These are phyloP conservation scores for Aphelinus atriplicis DNA, from an alignment of 1,140 invertebrate genomes.

Conservation along the genomic window DNA sequence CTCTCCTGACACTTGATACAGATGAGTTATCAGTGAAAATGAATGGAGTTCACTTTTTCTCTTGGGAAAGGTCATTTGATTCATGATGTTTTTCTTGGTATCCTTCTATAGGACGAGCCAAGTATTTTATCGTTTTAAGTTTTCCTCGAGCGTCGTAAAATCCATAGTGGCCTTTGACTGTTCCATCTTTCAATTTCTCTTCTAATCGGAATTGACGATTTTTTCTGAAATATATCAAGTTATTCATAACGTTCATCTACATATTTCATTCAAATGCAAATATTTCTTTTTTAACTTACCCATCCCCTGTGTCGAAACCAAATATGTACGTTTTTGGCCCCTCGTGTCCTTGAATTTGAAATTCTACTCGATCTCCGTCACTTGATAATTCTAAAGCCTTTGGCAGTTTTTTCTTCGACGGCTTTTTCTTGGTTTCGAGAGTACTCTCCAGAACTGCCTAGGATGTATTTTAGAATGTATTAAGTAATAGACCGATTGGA, in stretches of 20 bases:
- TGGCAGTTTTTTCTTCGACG: constrained; percentile 68
- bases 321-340: constrained; percentile 88
- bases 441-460: constrained; percentile 33
- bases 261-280: not conserved
- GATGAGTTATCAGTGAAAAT: too few species aligned
- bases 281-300: constrained; percentile 67
- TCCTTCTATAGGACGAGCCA: constrained; percentile 76
- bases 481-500: too few species aligned
- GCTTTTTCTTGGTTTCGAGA: constrained; percentile 37
- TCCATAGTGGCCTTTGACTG: constrained; percentile 84
- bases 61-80: constrained; percentile 37
- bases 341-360: constrained; percentile 76
- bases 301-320: constrained; percentile 86
- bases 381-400: constrained; percentile 53
- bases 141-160: constrained; percentile 83
- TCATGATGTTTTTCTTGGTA: constrained; percentile 69
- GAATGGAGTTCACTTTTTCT: too few species aligned
- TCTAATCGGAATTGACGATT: constrained; percentile 86
- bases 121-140: constrained; percentile 81
- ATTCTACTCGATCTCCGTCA: constrained; percentile 63
- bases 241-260: too few species aligned
- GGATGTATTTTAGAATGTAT: not conserved
- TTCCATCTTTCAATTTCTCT: constrained; percentile 79
- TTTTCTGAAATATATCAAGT: constrained; percentile 67
- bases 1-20: too few species aligned